phyloP scores from a whole-genome alignment of 1,140 invertebrate genomes.

The Mamestra configurata region DNA sequence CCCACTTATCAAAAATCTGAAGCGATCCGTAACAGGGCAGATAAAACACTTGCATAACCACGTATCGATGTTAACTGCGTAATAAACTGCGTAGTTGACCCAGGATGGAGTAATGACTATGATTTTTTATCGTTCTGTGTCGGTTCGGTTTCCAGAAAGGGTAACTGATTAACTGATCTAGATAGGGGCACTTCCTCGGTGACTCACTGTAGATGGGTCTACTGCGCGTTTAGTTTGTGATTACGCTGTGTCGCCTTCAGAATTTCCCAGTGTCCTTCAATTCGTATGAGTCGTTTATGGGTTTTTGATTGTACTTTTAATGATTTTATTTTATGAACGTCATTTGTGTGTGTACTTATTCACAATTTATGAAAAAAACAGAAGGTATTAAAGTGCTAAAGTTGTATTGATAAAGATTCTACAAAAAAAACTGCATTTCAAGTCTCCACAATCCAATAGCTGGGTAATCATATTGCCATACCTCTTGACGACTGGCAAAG shows the following conservation, averaged over 20 bases:
- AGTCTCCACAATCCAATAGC: too few relatives aligned
- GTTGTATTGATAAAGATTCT: too few relatives aligned
- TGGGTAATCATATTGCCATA: too few relatives aligned
- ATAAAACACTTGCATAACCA: conserved; percentile 47
- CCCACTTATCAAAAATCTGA: conserved; percentile 22
- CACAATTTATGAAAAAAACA: too few relatives aligned
- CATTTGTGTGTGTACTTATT: too few relatives aligned
- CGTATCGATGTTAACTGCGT: conserved; percentile 28
- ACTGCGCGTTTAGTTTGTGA: conserved; percentile 1
- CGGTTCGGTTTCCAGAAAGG: conserved; percentile 56
- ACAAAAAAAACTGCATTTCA: too few relatives aligned
- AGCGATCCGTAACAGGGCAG: conserved; percentile 34
- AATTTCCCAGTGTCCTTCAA: conserved; percentile 8
- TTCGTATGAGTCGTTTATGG: not conserved
- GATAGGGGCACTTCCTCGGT: conserved; percentile 50
- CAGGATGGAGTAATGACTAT: conserved; percentile 38
- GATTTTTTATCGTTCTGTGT: conserved; percentile 45
- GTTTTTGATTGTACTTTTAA: too few relatives aligned
- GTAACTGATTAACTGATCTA: conserved; percentile 34
- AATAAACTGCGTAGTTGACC: conserved; percentile 45
- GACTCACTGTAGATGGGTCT: conserved; percentile 36
- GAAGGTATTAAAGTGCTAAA: too few relatives aligned
- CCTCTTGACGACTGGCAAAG: too few relatives aligned
- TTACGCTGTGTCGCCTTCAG: conserved; percentile 7
- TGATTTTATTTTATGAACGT: too few relatives aligned